Evolutionary conservation across 2,113 vertebrate species (phyloP), one percentile per base, ranked within the genome.

Genomic region (Callopanchax toddi): DNA sequence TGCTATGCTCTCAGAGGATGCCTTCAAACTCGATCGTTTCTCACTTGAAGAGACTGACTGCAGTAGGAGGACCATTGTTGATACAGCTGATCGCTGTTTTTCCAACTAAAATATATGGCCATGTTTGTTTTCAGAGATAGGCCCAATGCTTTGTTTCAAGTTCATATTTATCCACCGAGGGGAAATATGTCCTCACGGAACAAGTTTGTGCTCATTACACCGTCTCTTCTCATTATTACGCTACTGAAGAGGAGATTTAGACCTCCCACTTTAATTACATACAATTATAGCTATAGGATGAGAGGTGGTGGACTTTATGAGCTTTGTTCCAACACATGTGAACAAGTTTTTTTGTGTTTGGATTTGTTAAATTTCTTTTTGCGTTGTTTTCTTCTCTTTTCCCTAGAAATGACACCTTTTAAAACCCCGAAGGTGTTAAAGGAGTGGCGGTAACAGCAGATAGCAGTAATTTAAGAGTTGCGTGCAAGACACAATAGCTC

Each of bases 141-240:
- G 71, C 77, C 87, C 81, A 76, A 86, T 57, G 83, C 89, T 88
- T 85, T 85, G 85, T 83, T 84, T 86, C 87, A 89, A 88, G 79
- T 91, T 78, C 81, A 87, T 91, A 92, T 93, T 93, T 94, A 91
- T 94, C 93, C 92, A 92, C 84, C 84, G n/a, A 70, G 86, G 82
- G 86, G 79, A 91, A 85, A 85, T 90, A 86, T 87, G 89, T 86
- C 88, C 87, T 86, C 52, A 23, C 78, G 83, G 64, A 85, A 78
- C 81, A 79, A 86, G 72, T 68, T 71, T 81, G 66, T 43, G 3
- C 79, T 84, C 71, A 52, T 70, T 60, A 49, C 74, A 58, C 66
- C 20, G 48, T 66, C 48, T 72, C 52, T 51, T 78, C 55, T 69
- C 51, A 34, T 68, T 12, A 43, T 71, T 63, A 15, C 48, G 68